A percentile compares a stretch with the other conserved stretches of the same genome.
These are phyloP conservation scores for Carassius gibelio DNA, from an alignment of 2,113 vertebrate species.

Conservation along the genomic window DNA sequence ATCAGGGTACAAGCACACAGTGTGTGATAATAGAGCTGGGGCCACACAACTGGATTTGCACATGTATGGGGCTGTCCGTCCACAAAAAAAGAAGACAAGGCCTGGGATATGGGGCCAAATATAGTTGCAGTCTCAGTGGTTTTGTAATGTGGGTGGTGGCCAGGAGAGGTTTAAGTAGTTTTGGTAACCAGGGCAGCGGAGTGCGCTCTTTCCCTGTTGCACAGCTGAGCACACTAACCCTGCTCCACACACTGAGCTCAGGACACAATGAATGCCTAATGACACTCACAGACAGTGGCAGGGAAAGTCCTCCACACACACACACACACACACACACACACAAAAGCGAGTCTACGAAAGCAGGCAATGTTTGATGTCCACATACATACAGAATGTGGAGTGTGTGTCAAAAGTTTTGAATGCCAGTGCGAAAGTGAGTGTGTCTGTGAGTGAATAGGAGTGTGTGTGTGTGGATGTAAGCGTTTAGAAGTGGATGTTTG, in stretches of 20 bases:
- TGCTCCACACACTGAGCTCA: conserved; percentile 85
- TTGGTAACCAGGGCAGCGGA: conserved; percentile 96
- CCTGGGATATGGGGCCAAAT: conserved; percentile 76
- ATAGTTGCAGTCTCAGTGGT: conserved; percentile 75
- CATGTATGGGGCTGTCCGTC: conserved; percentile 73
- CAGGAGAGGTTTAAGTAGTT: conserved; percentile 74
- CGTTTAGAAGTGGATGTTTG: conserved; percentile 51
- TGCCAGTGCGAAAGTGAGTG: conserved; percentile 21
- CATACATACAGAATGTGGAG: conserved; percentile 67
- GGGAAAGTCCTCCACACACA: conserved; percentile 80
- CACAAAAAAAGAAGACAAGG: conserved; percentile 67
- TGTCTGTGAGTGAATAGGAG: conserved; percentile 42
- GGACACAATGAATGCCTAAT: conserved; percentile 99
- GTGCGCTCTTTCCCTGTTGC: conserved; percentile 86
- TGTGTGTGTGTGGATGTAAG: not conserved
- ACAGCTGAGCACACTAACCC: conserved; percentile 99
- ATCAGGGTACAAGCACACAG: conserved; percentile 72
- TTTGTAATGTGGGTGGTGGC: conserved; percentile 68
- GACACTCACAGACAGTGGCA: conserved; percentile 93
- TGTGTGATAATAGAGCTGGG: conserved; percentile 66
- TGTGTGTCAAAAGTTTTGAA: conserved; percentile 41
- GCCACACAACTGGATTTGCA: conserved; percentile 77
- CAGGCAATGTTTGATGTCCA: conserved; percentile 75
- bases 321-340: conserved; percentile 84
- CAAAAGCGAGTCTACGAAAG: conserved; percentile 79